A percentile compares a stretch with the other conserved stretches of the same genome.
These are phyloP conservation scores for Odontothrips loti DNA, from an alignment of 2,888 invertebrate genomes.

Conservation along the genomic window DNA sequence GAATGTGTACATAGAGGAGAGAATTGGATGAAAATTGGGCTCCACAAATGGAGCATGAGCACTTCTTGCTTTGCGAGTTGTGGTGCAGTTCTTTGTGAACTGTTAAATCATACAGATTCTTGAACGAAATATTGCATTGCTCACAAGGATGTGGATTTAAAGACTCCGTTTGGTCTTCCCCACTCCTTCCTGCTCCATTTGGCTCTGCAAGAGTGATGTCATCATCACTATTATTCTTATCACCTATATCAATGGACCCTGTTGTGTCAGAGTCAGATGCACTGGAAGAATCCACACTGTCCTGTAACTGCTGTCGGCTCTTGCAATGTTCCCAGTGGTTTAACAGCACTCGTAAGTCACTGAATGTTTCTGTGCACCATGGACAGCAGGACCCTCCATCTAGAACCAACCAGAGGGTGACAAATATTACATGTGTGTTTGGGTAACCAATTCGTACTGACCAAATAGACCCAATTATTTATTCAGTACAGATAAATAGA, in stretches of 20 bases:
- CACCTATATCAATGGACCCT: background rate
- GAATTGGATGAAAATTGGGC: background rate
- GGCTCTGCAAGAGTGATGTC: background rate
- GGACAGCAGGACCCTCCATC: conserved; percentile 5
- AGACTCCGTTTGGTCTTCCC: no score
- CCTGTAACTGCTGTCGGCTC: background rate
- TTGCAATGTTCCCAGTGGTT: conserved; percentile 4
- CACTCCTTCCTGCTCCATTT: background rate
- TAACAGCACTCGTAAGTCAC: background rate
- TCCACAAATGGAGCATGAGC: background rate
- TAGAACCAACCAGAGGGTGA: no score
- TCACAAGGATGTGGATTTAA: background rate
- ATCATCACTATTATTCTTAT: conserved; percentile 18
- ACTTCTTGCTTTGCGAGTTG: background rate
- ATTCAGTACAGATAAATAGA: background rate
- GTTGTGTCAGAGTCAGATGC: background rate
- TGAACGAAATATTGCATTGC: background rate
- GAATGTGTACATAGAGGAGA: background rate
- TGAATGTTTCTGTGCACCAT: background rate
- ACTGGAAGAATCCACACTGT: background rate
- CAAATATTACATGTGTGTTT: no score
- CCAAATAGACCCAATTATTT: background rate
- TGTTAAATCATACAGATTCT: background rate
- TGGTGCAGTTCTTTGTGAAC: background rate
- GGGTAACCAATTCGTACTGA: no score